Conservation (phyloP, 1,140 invertebrate species). For the Coboldia fuscipes region DNA sequence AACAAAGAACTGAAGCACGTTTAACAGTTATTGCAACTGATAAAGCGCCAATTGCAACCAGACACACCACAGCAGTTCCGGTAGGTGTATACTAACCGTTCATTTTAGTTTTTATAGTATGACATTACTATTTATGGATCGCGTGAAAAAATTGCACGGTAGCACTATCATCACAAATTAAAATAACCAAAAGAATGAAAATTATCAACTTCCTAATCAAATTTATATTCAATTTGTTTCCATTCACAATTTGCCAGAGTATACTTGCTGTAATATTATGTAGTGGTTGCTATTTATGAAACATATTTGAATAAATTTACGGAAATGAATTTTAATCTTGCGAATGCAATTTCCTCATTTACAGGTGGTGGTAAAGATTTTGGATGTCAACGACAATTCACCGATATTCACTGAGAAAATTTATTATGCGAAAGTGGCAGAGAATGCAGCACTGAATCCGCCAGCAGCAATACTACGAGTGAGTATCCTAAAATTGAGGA, state of each 20-base stretch:
- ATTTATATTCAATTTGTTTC: no score
- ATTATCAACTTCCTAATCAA: no score
- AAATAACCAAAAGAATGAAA: no score
- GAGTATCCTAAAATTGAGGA: no score
- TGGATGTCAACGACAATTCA: constrained; percentile 66
- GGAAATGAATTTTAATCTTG: constrained; percentile 2
- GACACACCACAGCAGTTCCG: constrained; percentile 45
- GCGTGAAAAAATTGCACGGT: no score
- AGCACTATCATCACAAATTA: no score
- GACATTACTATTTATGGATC: no score
- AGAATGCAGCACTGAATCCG: constrained; percentile 56
- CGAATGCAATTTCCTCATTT: no score
- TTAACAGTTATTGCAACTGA: constrained; percentile 63
- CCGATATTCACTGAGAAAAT: constrained; percentile 52
- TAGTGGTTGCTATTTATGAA: no score
- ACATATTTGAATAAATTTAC: background rate
- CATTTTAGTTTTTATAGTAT: no score
- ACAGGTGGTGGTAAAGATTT: constrained; percentile 49
- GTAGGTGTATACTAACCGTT: constrained; percentile 22
- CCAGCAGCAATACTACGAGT: constrained; percentile 58
- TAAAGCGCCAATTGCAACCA: constrained; percentile 40
- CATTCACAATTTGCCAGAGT: no score
- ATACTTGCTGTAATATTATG: no score
- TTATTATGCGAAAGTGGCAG: constrained; percentile 58
- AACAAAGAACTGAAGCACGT: constrained; percentile 42